Base-by-base conservation (phyloP, 2,797 vertebrate species). In the Menidia menidia region DNA sequence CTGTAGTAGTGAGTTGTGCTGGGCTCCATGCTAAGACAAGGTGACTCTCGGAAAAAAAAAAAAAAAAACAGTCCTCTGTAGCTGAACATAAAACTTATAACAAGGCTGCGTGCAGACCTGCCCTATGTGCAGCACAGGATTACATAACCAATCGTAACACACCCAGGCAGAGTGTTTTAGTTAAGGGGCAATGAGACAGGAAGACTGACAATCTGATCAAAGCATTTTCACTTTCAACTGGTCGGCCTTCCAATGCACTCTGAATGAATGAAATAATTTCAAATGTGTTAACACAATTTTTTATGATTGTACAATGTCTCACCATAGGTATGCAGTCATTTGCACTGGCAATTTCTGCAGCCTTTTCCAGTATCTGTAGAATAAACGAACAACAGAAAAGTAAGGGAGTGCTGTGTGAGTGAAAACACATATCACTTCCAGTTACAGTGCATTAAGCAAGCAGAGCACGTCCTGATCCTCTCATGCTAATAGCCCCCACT, bases 341-440 rank as follows among this genome's bases (percentile, higher is more conserved):
- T 48, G 94, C 94, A 71, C 91, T 68, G 77, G 91, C 96, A 53
- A 99, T 97, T 78, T 98, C 96, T 77, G 98, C 97, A 81, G 97
- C 98, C 85, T 99, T 99, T 90, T 99, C 98, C 91, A 99, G 94
- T 89, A 99, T 99, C 98, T 99, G 92, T 55, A 80, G 51, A 60
- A 69, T 52, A 48, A 69, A 39, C 25, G 43, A 33, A 55, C 39
- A 42, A 39, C 19, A 64, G 52, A 31, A 12, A 14, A 31, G 2
- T 8, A 15, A 72, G 33, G 0, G 14, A 68, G 51, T 0, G 3
- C 9, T 0, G 11, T 30, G 25, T 71, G 60, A 86, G 50, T 31
- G 41, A 67, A 69, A 14, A 61, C 31, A 43, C 59, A 39, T 31
- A 60, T 75, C 60, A 58, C 61, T 72, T 64, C 31, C 45, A 64